phyloP scores from a whole-genome alignment of 1,140 invertebrate species.

The Diplogasteroides magnus region DNA sequence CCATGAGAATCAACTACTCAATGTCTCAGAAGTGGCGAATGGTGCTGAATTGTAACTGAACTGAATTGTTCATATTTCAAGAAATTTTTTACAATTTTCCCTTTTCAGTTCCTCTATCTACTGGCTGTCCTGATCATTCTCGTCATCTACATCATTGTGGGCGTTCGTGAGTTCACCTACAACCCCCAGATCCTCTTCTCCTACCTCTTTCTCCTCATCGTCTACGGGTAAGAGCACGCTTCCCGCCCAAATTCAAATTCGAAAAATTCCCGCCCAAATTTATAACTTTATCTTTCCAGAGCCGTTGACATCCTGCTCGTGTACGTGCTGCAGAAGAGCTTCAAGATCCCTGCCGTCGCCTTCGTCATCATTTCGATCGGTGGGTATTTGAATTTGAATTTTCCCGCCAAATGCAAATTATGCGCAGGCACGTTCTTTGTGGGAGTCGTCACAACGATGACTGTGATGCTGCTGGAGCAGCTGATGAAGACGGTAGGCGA shows the following conservation, averaged over 20 bases:
- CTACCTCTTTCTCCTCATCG: constrained; percentile 35
- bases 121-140: constrained; percentile 30
- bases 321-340: constrained; percentile 38
- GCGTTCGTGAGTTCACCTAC: constrained; percentile 40
- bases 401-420: too few relatives aligned
- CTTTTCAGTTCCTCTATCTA: constrained; percentile 34
- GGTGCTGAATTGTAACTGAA: too few relatives aligned
- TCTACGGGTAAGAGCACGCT: constrained; percentile 37
- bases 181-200: constrained; percentile 26
- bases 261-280: too few relatives aligned
- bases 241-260: too few relatives aligned
- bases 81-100: too few relatives aligned
- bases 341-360: constrained; percentile 39
- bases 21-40: too few relatives aligned
- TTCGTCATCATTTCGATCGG: constrained; percentile 44
- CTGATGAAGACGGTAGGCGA: constrained; percentile 36
- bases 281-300: constrained; percentile 22
- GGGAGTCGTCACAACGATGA: constrained; percentile 39
- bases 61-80: too few relatives aligned
- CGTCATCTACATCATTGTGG: constrained; percentile 35
- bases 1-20: too few relatives aligned
- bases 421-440: constrained; percentile 40
- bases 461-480: constrained; percentile 40
- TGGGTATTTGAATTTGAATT: too few relatives aligned
- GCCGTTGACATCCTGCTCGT: constrained; percentile 38